A percentile compares a stretch with the other conserved stretches of the same genome.
Conservation (phyloP, 2,888 invertebrate species). For the Trichogramma dendrolimi region DNA sequence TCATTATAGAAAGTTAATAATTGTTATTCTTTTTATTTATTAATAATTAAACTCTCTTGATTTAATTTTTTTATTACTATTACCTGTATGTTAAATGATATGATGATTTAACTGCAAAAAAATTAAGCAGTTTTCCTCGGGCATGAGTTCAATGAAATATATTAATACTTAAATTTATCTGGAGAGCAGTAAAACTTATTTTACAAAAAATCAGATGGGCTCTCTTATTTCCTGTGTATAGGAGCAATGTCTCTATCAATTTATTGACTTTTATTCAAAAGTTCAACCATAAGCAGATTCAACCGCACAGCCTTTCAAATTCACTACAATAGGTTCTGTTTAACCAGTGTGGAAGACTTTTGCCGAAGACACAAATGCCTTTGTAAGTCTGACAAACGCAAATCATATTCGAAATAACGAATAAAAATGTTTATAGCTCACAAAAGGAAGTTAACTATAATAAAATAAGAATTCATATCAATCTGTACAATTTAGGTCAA, state of each 20-base stretch:
- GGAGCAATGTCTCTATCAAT: too few relatives aligned
- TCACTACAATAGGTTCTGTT: conserved; percentile 29
- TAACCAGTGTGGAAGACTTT: conserved; percentile 35
- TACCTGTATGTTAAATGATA: too few relatives aligned
- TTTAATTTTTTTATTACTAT: neutral
- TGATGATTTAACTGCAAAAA: too few relatives aligned
- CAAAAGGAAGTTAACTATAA: too few relatives aligned
- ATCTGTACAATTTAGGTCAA: too few relatives aligned
- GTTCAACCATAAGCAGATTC: conserved; percentile 33
- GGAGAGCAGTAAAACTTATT: too few relatives aligned
- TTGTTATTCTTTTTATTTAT: conserved; percentile 25
- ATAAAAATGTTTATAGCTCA: conserved; percentile 11
- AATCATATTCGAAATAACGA: conserved; percentile 27
- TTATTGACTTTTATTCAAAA: conserved; percentile 1
- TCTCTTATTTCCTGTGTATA: too few relatives aligned
- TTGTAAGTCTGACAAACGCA: conserved; percentile 36
- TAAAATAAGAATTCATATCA: too few relatives aligned
- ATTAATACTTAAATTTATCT: too few relatives aligned
- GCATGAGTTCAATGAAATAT: too few relatives aligned
- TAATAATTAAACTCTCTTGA: conserved; percentile 1
- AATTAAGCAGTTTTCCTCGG: too few relatives aligned
- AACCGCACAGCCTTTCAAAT: conserved; percentile 29
- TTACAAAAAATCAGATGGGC: too few relatives aligned
- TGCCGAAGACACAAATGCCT: conserved; percentile 35
- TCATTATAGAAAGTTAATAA: conserved; percentile 44